Evolutionary conservation across 2,888 invertebrate genomes (phyloP).

Genomic region (Caenorhabditis doughertyi): DNA sequence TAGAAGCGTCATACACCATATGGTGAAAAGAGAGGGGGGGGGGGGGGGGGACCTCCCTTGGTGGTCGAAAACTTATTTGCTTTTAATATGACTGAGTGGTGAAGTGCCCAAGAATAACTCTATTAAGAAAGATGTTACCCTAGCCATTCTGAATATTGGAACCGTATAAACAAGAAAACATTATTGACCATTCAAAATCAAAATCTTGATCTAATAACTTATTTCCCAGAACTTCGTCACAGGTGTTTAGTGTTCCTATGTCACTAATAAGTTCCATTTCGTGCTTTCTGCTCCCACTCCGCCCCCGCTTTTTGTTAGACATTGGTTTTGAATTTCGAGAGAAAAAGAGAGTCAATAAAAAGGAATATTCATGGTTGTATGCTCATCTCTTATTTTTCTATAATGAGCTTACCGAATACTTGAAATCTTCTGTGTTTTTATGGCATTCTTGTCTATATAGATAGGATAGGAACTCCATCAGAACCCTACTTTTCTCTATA

Average conservation of each 20-base stretch:
- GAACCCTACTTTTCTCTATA: neutral
- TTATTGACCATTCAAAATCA: neutral
- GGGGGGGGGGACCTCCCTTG: conserved; percentile 1
- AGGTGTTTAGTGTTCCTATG: conserved; percentile 33
- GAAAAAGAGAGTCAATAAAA: conserved; percentile 14
- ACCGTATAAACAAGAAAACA: neutral
- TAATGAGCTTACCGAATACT: conserved; percentile 23
- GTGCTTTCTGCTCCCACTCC: neutral
- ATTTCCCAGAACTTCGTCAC: conserved; percentile 2
- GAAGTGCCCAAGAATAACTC: neutral
- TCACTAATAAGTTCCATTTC: conserved; percentile 6
- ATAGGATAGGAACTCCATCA: neutral
- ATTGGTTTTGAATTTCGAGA: conserved; percentile 37
- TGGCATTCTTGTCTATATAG: neutral
- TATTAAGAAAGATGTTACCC: too few relatives aligned
- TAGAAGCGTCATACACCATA: conserved; percentile 52
- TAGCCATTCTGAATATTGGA: too few relatives aligned
- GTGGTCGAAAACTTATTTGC: conserved; percentile 26
- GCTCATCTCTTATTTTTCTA: neutral
- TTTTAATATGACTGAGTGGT: conserved; percentile 44
- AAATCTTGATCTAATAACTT: neutral
- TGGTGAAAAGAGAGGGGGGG: conserved; percentile 11
- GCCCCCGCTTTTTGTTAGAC: conserved; percentile 27
- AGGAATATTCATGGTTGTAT: conserved; percentile 8
- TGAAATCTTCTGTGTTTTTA: too few relatives aligned